Conservation (phyloP, 2,113 vertebrate genomes). For the Glaucidium brasilianum region DNA sequence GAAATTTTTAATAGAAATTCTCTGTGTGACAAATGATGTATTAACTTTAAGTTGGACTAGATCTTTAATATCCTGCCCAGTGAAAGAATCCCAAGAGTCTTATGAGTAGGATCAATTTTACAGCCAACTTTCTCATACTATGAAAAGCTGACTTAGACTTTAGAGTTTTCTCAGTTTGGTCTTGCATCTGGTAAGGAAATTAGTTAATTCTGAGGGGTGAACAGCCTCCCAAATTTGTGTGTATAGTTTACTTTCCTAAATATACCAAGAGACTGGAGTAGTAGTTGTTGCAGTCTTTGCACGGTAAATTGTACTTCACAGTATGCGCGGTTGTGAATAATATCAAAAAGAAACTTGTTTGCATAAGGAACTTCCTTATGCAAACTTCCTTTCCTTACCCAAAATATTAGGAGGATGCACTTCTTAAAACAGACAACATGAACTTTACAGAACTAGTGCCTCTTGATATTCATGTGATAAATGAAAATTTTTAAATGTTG, state of each 20-base stretch:
- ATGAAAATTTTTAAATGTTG: neutral
- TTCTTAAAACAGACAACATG: neutral
- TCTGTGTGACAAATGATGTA: slow-evolving; percentile 5
- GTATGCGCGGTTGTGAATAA: neutral
- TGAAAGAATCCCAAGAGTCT: neutral
- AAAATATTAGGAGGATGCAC: neutral
- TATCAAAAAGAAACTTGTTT: neutral
- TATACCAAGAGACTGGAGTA: neutral
- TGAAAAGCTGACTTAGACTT: neutral
- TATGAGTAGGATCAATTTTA: neutral
- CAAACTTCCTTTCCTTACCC: neutral
- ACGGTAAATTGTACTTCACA: neutral
- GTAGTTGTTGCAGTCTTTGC: neutral
- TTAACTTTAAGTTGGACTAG: neutral
- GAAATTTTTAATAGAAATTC: slow-evolving; percentile 10
- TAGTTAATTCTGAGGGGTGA: neutral
- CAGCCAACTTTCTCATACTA: neutral
- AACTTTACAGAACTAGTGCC: neutral
- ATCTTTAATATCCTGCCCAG: neutral
- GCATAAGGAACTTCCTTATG: no score
- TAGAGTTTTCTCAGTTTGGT: neutral
- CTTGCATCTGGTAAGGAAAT: neutral
- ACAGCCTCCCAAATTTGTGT: neutral
- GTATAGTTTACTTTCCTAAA: neutral
- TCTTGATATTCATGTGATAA: neutral